phyloP scores from a whole-genome alignment of 2,888 invertebrate species.

The Dusona sp. region DNA sequence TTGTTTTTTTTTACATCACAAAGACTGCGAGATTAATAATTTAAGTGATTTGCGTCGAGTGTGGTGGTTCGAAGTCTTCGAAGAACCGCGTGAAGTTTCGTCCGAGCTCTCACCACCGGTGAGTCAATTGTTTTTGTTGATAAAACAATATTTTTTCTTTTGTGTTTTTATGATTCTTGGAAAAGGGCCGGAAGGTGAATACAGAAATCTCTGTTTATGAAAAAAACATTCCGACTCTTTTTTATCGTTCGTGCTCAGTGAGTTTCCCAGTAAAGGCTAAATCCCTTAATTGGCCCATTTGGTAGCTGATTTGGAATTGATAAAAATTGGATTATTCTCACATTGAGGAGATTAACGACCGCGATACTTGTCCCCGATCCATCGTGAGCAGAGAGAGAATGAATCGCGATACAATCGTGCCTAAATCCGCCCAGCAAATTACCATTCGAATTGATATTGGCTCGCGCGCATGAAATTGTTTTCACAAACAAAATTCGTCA shows the following conservation, averaged over 20 bases:
- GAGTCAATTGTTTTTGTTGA: conserved; percentile 27
- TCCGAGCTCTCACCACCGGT: conserved; percentile 34
- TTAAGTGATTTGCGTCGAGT: conserved; percentile 42
- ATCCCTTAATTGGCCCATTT: conserved; percentile 11
- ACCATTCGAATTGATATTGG: conserved; percentile 74
- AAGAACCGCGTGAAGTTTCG: neutral
- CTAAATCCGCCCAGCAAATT: conserved; percentile 71
- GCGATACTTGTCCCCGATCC: conserved; percentile 15
- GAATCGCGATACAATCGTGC: neutral
- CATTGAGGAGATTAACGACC: conserved; percentile 50
- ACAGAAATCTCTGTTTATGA: neutral
- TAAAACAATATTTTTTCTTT: neutral
- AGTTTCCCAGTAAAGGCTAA: neutral
- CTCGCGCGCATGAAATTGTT: conserved; percentile 28
- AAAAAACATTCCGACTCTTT: neutral
- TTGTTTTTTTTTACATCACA: neutral
- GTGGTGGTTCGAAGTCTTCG: conserved; percentile 40
- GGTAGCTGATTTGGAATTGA: neutral
- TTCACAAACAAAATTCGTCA: conserved; percentile 33
- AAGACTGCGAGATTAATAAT: conserved; percentile 3
- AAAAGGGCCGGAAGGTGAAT: neutral
- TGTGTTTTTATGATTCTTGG: neutral
- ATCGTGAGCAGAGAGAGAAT: neutral
- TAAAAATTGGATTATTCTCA: conserved; percentile 21
- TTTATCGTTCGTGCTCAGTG: neutral